Conservation (phyloP, 2,113 vertebrate species). For the Eonycteris spelaea region DNA sequence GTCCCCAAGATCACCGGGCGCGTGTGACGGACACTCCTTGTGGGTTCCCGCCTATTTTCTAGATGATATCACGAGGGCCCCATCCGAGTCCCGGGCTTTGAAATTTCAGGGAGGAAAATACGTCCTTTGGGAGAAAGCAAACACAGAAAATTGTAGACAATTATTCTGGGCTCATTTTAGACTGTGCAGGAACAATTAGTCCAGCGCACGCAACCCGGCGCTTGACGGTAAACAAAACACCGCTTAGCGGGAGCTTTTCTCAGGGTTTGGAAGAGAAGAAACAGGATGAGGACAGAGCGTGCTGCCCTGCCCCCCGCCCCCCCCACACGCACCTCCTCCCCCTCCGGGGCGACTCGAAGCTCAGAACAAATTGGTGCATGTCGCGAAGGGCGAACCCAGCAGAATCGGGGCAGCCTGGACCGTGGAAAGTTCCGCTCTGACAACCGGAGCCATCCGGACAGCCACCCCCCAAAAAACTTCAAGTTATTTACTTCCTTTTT, state of each 20-base stretch:
- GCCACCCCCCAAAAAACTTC: not conserved
- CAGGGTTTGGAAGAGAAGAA: not conserved
- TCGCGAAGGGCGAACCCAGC: accelerated
- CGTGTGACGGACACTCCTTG: not conserved
- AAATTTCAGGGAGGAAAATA: slow-evolving; percentile 51
- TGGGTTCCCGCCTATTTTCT: not conserved
- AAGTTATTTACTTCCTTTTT: not conserved
- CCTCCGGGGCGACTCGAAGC: accelerated
- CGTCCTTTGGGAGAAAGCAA: slow-evolving; percentile 45
- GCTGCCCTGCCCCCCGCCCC: accelerated
- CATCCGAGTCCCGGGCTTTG: not conserved
- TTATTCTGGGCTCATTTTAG: slow-evolving; percentile 52
- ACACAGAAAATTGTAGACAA: not conserved
- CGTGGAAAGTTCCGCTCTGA: not conserved
- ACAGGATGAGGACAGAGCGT: accelerated
- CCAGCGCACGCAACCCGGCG: slow-evolving; percentile 21
- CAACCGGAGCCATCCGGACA: not conserved
- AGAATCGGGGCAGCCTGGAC: not conserved
- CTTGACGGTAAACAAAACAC: slow-evolving; percentile 10
- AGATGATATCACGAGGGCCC: not conserved
- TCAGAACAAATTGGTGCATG: accelerated
- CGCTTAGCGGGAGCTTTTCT: not conserved
- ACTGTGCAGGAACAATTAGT: slow-evolving; percentile 69
- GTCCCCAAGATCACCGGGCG: not conserved
- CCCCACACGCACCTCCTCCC: accelerated